These are phyloP conservation scores for Ophioninae sp. DNA, from an alignment of 2,888 invertebrate genomes.

Conservation along the genomic window DNA sequence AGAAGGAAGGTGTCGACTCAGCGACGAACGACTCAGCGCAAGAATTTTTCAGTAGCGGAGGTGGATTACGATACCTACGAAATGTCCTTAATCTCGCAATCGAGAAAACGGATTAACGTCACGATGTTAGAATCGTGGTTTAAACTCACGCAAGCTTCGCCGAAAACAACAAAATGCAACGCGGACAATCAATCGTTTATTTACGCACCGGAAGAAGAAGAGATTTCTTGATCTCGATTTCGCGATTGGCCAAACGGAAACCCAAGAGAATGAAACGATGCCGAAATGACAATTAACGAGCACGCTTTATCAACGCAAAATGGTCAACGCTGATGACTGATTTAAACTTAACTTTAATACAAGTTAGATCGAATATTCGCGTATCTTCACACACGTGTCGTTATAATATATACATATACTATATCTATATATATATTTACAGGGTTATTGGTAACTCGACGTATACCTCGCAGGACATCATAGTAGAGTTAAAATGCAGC, in stretches of 20 bases:
- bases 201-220: not conserved
- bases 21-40: conserved; percentile 23
- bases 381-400: conserved; percentile 22
- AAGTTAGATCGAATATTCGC: conserved; percentile 27
- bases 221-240: not conserved
- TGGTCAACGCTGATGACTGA: conserved; percentile 51
- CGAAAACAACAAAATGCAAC: conserved; percentile 30
- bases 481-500: too few relatives aligned
- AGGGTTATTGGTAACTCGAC: too few relatives aligned
- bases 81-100: not conserved
- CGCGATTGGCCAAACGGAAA: not conserved
- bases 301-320: conserved; percentile 38
- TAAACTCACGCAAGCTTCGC: conserved; percentile 25
- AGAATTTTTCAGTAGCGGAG: conserved; percentile 21
- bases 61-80: conserved; percentile 1
- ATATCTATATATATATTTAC: too few relatives aligned
- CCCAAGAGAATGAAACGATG: conserved; percentile 1
- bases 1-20: conserved; percentile 12
- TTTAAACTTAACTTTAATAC: conserved; percentile 49
- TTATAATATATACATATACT: conserved; percentile 35
- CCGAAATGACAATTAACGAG: not conserved
- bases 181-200: conserved; percentile 54
- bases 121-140: conserved; percentile 25
- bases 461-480: too few relatives aligned
- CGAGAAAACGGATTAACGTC: conserved; percentile 10